Conservation (phyloP, 1,140 invertebrate genomes). For the Mesaphorura yosii region DNA sequence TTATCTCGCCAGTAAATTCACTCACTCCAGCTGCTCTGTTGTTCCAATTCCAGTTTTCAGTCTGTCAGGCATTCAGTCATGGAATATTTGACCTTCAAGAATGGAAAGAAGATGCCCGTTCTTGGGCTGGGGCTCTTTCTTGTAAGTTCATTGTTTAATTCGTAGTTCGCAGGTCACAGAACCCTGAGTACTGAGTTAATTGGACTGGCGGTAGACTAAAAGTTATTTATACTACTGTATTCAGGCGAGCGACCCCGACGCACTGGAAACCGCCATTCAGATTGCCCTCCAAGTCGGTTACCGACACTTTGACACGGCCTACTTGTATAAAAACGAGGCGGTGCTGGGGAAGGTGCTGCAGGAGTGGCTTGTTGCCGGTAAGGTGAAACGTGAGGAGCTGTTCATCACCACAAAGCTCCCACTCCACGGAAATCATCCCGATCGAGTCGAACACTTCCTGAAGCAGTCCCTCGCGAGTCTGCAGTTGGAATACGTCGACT, state of each 20-base stretch:
- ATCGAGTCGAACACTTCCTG: slow-evolving; percentile 31
- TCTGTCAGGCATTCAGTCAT: too few relatives aligned
- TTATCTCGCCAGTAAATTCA: too few relatives aligned
- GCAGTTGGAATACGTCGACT: slow-evolving; percentile 38
- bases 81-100: slow-evolving; percentile 5
- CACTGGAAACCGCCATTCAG: slow-evolving; percentile 33
- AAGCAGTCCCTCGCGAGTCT: slow-evolving; percentile 35
- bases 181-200: not conserved
- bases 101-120: slow-evolving; percentile 14
- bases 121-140: slow-evolving; percentile 7
- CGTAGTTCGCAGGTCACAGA: not conserved
- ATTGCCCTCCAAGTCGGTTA: slow-evolving; percentile 35
- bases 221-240: not conserved
- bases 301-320: slow-evolving; percentile 35
- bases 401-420: slow-evolving; percentile 37
- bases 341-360: slow-evolving; percentile 34
- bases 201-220: not conserved
- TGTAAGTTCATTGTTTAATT: not conserved
- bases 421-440: slow-evolving; percentile 37
- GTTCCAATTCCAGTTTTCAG: too few relatives aligned
- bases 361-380: slow-evolving; percentile 32
- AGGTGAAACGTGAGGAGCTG: slow-evolving; percentile 36
- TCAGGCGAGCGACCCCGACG: slow-evolving; percentile 16
- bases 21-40: too few relatives aligned
- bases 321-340: slow-evolving; percentile 35